These are phyloP conservation scores for Ammodytes marinus DNA, from an alignment of 2,113 vertebrate genomes.

Conservation along the genomic window DNA sequence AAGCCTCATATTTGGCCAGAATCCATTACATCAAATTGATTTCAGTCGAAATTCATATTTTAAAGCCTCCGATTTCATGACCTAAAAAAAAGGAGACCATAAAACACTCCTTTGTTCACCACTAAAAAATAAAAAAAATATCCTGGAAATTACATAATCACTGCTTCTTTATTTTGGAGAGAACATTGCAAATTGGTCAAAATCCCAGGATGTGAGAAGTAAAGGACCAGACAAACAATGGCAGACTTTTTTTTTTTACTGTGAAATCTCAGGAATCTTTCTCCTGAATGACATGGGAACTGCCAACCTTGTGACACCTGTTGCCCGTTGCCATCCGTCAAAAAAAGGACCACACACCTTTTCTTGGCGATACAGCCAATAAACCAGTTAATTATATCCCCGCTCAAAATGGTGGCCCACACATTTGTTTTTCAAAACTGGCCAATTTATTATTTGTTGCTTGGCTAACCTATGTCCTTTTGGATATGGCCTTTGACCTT, in stretches of 20 bases:
- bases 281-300: conserved; percentile 26
- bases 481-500: conserved; percentile 52
- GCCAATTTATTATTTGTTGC: conserved; percentile 70
- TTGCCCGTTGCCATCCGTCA: conserved; percentile 45
- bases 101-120: conserved; percentile 48
- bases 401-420: background rate
- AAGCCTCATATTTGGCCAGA: conserved; percentile 59
- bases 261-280: conserved; percentile 39
- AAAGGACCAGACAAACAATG: conserved; percentile 26
- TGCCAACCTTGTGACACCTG: conserved; percentile 59
- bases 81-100: conserved; percentile 45
- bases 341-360: conserved; percentile 68
- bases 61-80: conserved; percentile 51
- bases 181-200: conserved; percentile 49
- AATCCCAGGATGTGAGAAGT: conserved; percentile 33
- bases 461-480: conserved; percentile 76
- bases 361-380: conserved; percentile 19
- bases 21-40: conserved; percentile 53
- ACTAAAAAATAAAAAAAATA: conserved; percentile 36
- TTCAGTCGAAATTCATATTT: conserved; percentile 54
- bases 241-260: background rate
- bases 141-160: conserved; percentile 62
- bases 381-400: conserved; percentile 53
- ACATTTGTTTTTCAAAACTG: conserved; percentile 68
- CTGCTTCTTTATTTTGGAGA: conserved; percentile 61